Evolutionary conservation across 2,888 invertebrate species (phyloP).

Genomic region (Zele albiditarsus): DNA sequence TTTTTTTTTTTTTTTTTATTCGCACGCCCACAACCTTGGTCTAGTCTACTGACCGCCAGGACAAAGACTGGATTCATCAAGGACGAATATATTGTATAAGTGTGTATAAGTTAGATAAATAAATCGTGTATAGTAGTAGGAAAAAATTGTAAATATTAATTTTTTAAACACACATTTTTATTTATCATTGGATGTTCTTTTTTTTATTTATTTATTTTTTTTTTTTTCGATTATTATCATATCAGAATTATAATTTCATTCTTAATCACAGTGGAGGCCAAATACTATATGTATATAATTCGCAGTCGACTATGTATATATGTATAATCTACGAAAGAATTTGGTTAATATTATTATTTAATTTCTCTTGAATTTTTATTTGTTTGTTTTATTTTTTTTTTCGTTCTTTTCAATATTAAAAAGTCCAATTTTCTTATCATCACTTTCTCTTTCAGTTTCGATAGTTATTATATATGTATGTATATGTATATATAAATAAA

Average conservation of each 20-base stretch:
- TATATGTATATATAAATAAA: not conserved
- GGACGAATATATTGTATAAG: not conserved
- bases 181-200: no score
- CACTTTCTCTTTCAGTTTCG: not conserved
- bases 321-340: not conserved
- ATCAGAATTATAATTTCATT: conserved; percentile 1
- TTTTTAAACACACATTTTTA: not conserved
- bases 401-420: not conserved
- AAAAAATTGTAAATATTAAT: not conserved
- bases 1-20: not conserved
- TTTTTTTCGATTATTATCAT: not conserved
- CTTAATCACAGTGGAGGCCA: not conserved
- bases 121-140: no score
- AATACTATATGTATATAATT: not conserved
- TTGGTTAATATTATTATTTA: not conserved
- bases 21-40: not conserved
- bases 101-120: not conserved
- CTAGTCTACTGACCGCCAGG: not conserved
- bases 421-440: not conserved
- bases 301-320: not conserved
- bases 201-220: not conserved
- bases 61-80: not conserved
- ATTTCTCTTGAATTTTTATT: not conserved
- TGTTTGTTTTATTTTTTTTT: not conserved
- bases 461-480: not conserved